Evolutionary conservation across 2,797 vertebrate species (phyloP), one percentile per base, ranked within the genome.

Genomic region (Otus scops): DNA sequence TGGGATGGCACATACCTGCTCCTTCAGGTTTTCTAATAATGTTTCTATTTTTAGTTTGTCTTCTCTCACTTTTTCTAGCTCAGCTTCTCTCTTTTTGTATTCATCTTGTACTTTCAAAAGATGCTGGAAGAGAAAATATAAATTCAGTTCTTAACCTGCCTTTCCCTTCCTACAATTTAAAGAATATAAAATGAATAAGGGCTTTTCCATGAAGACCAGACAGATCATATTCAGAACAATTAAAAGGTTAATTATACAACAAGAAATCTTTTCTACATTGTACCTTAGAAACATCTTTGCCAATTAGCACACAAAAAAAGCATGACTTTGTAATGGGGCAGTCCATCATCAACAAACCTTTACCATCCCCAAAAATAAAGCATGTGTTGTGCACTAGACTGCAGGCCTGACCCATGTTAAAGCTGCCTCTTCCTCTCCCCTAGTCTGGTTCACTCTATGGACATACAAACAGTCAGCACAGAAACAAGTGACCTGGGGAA

Each of bases 101-200:
- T 99, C 99, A 10, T 99, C 99, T 82, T 99, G 98, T 92, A 99
- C 98, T 97, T 99, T 99, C 92, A 99, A 95, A 76, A 99, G 98
- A 98, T 99, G 99, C 99, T 99, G 97, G 21, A 97, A 96, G 53
- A 95, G 71, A 96, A 93, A 21, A 94, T 60, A 51, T 4, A 28
- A 81, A 47, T 10, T 53, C 26, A 18, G 32, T 38, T 80, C 38
- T 61, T 47, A 50, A 50, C 13, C 32, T 76, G 70, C 36, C 57
- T 91, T 84, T 53, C 56, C 74, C 32, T 30, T 63, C 34, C 28
- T 47, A 3, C 4, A 53, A 7, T 47, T 79, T 8, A 11, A 70
- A 64, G 28, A 27, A 32, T 1, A 38, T 5, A 32, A 71, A 43
- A 54, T 3, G 10, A 67, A 6, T 9, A 27, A 68, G 12, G 20